Base-by-base conservation (phyloP, 2,888 invertebrate genomes). In the Proisotoma minuta region DNA sequence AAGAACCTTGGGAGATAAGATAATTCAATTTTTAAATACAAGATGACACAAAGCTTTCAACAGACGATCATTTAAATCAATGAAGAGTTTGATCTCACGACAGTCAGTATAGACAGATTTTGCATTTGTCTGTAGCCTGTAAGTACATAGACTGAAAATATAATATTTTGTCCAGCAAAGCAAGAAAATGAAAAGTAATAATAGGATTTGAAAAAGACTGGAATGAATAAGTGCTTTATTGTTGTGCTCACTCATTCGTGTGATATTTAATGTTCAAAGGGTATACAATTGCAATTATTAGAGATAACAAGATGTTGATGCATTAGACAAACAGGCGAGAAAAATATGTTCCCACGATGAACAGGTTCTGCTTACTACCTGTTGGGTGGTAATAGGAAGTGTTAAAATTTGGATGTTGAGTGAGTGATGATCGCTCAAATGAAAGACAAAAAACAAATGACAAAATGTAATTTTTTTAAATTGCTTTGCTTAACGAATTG, bases 261-360 rank as follows among this genome's bases (percentile, higher is more conserved):
- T 34, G 34, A 34, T 34, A 34, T 34, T 34, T 34, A 34, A 34
- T 34, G 34, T 34, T 34, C 34, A 10, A 15, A 34, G 8, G 34
- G 34, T 34, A 34, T 34, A 39, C 54, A 54, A 54, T 54, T 23
- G 39, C 54, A 54, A 39, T 54, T 54, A 54, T 39, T 39, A 43
- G 53, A 51, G 62, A 58, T 62, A 62, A 62, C 58, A 52, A 58
- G 62, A 57, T 58, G 62, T 57, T 62, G 62, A 62, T 62, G 53
- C 51, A 51, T 58, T 58, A 53, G 58, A 51, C 62, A 58, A 62
- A 62, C 62, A 62, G 39, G 63, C 62, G 59, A 57, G 59, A 52
- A 58, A 59, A 59, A 59, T 54, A 48, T 39, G 54, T 51, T 49
- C 40, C 53, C 48, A 28, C 39, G 48, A 57, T 57, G 50, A 60